Conservation (phyloP, 2,113 vertebrate species). For the Hyaena hyaena region DNA sequence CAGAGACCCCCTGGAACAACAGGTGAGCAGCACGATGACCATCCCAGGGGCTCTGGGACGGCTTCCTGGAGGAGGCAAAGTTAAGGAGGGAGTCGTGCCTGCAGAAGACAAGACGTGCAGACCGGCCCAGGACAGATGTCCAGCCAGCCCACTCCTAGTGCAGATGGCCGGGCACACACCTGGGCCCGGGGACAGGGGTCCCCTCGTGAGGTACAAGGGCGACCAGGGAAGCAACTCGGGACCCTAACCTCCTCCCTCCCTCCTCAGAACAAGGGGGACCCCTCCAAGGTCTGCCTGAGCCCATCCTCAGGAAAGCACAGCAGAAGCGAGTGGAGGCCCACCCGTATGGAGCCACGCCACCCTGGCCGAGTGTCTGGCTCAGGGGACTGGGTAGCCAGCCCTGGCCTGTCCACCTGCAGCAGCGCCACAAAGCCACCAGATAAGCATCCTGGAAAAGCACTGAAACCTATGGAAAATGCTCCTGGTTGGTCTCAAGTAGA, state of each 20-base stretch:
- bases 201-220: background rate
- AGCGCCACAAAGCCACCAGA: background rate
- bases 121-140: background rate
- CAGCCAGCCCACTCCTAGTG: fast-evolving
- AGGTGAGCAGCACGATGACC: fast-evolving
- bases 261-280: background rate
- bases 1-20: background rate
- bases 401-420: background rate
- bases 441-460: background rate
- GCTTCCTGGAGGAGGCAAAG: background rate
- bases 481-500: background rate
- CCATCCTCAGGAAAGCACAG: background rate
- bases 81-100: background rate
- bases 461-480: background rate
- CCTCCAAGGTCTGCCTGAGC: background rate
- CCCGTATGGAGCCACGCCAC: fast-evolving
- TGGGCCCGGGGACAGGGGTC: background rate
- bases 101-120: background rate
- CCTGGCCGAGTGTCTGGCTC: fast-evolving
- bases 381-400: background rate
- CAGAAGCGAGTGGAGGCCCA: fast-evolving
- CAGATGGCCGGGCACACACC: background rate
- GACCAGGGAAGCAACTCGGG: background rate
- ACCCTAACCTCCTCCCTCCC: background rate
- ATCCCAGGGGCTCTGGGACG: background rate